Conservation (phyloP, 2,797 vertebrate species). For the Glyptemys insculpta region DNA sequence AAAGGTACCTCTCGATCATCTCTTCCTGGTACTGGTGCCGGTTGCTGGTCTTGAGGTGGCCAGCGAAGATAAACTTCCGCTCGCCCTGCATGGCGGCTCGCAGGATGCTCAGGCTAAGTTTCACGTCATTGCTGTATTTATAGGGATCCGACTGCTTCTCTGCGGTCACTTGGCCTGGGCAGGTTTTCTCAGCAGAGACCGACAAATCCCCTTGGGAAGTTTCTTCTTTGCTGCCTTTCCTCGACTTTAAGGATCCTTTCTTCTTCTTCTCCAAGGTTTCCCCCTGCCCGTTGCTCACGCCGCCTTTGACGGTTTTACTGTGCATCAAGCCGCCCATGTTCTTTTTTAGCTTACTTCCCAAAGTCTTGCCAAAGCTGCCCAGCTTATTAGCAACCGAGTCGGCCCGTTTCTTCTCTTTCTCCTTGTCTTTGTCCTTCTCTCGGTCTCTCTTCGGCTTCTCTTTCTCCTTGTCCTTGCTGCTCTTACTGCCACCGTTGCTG, state of each 20-base stretch:
- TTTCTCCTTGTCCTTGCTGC: conserved; percentile 82
- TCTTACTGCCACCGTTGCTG: conserved; percentile 88
- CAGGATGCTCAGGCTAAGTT: conserved; percentile 92
- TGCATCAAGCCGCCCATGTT: conserved; percentile 97
- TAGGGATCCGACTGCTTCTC: conserved; percentile 81
- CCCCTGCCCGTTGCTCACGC: conserved; percentile 80
- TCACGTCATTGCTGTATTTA: conserved; percentile 92
- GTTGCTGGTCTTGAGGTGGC: conserved; percentile 92
- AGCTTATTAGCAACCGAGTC: conserved; percentile 97
- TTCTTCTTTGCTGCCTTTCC: conserved; percentile 92
- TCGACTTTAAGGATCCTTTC: conserved; percentile 89
- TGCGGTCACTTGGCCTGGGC: conserved; percentile 55
- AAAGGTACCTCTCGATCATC: conserved; percentile 96
- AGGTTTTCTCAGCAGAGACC: conserved; percentile 80
- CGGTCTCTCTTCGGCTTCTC: conserved; percentile 82
- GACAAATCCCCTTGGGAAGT: conserved; percentile 61
- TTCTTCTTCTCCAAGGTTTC: conserved; percentile 90
- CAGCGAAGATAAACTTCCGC: conserved; percentile 91
- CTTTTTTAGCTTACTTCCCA: conserved; percentile 96
- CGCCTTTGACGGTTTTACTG: conserved; percentile 79
- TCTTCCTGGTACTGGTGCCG: conserved; percentile 97
- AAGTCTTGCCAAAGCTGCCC: conserved; percentile 95
- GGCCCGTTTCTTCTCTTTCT: conserved; percentile 93
- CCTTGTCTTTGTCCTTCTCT: conserved; percentile 89
- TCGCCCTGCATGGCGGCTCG: conserved; percentile 94